These are phyloP conservation scores for Microctonus hyperodae DNA, from an alignment of 2,888 invertebrate species.

Conservation along the genomic window DNA sequence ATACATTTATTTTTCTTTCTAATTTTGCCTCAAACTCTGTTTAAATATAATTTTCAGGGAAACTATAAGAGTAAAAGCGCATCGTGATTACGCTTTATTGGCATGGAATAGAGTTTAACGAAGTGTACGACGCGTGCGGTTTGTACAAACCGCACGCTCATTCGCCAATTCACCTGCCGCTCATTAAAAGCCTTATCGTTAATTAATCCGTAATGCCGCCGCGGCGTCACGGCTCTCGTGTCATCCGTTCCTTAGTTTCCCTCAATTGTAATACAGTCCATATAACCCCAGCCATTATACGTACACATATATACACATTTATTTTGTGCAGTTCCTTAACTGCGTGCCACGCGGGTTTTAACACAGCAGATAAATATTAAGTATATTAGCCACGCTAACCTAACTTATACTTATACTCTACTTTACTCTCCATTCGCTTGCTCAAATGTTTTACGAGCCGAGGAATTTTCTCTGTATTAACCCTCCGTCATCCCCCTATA, in stretches of 20 bases:
- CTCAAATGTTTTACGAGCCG: slow-evolving; percentile 31
- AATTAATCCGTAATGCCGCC: slow-evolving; percentile 62
- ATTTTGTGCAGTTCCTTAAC: slow-evolving; percentile 38
- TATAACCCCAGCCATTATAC: too few species aligned
- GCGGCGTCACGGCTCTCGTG: slow-evolving; percentile 61
- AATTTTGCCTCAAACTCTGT: background rate
- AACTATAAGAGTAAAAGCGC: slow-evolving; percentile 2
- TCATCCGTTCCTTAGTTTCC: slow-evolving; percentile 52
- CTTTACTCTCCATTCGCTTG: slow-evolving; percentile 32
- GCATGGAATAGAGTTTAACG: slow-evolving; percentile 33
- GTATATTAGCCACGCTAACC: slow-evolving; percentile 36
- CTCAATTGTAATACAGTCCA: slow-evolving; percentile 20
- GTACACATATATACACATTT: slow-evolving; percentile 9
- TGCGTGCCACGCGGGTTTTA: slow-evolving; percentile 29
- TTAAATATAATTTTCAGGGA: background rate
- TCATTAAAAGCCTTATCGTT: slow-evolving; percentile 63
- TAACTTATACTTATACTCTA: too few species aligned
- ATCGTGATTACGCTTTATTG: background rate
- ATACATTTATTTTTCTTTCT: too few species aligned
- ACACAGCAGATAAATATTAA: slow-evolving; percentile 19
- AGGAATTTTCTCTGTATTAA: slow-evolving; percentile 32
- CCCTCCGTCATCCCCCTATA: slow-evolving; percentile 32
- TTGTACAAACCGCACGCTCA: slow-evolving; percentile 43
- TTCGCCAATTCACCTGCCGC: slow-evolving; percentile 59
- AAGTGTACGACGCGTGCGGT: slow-evolving; percentile 37